A percentile compares a stretch with the other conserved stretches of the same genome.
Evolutionary conservation across 2,888 invertebrate species (phyloP).

Genomic region (Tineola bisselliella): DNA sequence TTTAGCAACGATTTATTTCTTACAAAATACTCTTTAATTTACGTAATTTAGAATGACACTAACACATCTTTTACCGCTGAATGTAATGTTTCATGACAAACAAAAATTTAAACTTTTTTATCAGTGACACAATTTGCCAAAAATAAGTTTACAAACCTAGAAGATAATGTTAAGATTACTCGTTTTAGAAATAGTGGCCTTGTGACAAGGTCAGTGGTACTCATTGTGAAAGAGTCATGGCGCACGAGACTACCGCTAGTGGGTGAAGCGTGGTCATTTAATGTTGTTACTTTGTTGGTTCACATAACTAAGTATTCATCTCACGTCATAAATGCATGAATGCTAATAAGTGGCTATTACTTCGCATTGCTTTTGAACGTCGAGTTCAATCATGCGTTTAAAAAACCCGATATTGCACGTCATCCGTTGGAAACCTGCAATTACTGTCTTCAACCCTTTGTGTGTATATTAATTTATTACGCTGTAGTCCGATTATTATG

Average conservation of each 20-base stretch:
- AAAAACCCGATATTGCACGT: neutral
- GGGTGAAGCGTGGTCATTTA: too few relatives aligned
- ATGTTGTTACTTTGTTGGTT: too few relatives aligned
- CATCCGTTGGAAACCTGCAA: constrained; percentile 21
- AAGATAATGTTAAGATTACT: constrained; percentile 64
- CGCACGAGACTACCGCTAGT: neutral
- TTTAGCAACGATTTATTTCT: neutral
- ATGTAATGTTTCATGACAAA: neutral
- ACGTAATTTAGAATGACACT: neutral
- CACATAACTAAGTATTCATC: neutral
- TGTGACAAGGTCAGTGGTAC: constrained; percentile 33
- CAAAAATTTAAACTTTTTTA: neutral
- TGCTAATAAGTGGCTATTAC: constrained; percentile 5
- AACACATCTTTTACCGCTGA: neutral
- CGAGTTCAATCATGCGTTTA: neutral
- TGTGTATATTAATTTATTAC: constrained; percentile 38
- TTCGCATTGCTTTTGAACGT: neutral
- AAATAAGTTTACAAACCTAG: constrained; percentile 9
- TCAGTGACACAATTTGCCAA: constrained; percentile 3
- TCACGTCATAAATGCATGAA: neutral
- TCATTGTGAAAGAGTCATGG: constrained; percentile 1
- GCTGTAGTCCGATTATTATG: constrained; percentile 17
- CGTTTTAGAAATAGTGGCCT: constrained; percentile 53
- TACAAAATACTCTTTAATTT: neutral
- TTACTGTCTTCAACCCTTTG: constrained; percentile 43